Evolutionary conservation across 2,113 vertebrate genomes (phyloP).

Genomic region (Elaphurus davidianus): DNA sequence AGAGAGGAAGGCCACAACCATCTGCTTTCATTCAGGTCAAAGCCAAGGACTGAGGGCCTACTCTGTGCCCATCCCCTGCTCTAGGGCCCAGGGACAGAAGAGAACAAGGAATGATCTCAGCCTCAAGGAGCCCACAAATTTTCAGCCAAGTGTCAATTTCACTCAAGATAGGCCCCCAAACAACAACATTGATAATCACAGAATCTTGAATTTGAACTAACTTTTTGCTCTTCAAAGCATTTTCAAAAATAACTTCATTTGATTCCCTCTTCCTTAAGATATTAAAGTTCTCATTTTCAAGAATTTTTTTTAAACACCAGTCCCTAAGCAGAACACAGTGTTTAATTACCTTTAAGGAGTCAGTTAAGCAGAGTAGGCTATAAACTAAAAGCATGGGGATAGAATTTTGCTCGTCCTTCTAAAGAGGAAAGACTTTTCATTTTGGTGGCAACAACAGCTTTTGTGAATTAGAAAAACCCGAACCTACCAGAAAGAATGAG

Average conservation of each 20-base stretch:
- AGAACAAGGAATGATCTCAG: background rate
- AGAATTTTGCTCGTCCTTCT: conserved; percentile 32
- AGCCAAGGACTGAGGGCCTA: background rate
- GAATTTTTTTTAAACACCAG: background rate
- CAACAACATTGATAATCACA: background rate
- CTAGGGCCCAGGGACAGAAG: background rate
- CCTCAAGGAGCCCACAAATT: background rate
- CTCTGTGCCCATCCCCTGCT: background rate
- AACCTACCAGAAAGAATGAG: conserved; percentile 66
- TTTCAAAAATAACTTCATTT: background rate
- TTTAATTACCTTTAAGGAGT: background rate
- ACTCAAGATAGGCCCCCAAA: background rate
- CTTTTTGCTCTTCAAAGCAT: background rate
- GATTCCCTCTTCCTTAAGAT: background rate
- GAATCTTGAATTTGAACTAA: background rate
- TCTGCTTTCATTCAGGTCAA: background rate
- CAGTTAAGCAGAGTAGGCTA: conserved; percentile 6
- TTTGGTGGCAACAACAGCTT: conserved; percentile 41
- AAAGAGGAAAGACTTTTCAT: conserved; percentile 50
- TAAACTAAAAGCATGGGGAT: conserved; percentile 36
- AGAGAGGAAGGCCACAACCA: background rate
- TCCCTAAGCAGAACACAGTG: background rate
- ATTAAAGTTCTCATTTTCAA: background rate
- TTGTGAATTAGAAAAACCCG: conserved; percentile 45
- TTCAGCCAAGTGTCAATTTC: background rate